Evolutionary conservation across 2,797 vertebrate genomes (phyloP), one percentile per base, ranked within the genome.

Genomic region (Halcyon smyrnensis): DNA sequence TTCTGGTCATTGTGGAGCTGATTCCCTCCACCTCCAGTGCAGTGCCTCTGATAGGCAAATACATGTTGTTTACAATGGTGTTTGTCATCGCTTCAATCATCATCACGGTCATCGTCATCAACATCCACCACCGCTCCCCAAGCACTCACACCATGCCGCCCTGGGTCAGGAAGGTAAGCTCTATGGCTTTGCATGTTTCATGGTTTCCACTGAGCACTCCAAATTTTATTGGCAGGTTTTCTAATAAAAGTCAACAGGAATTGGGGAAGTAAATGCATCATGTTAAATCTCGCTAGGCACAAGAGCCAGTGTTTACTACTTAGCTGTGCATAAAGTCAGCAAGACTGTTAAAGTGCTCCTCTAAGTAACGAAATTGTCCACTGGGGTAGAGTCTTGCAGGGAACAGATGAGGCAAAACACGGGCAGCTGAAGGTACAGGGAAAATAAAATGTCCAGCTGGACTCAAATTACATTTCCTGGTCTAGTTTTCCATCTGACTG

Each of bases 31-130:
- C 99, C 5, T 99, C 99, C 84, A 99, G 99, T 0, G 99, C 99
- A 0, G 99, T 99, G 82, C 99, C 99, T 6, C 97, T 99, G 95
- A 99, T 99, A 5, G 99, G 99, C 94, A 99, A 99, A 96, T 99
- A 99, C 98, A 99, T 99, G 99, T 97, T 99, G 69, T 99, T 99
- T 94, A 99, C 99, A 43, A 99, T 99, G 99, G 99, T 99, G 86
- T 99, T 99, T 1, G 99, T 99, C 98, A 99, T 99, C 2, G 97
- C 99, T 2, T 99, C 99, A 63, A 99, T 99, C 98, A 98, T 99
- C 95, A 99, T 99, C 98, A 99, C 99, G 0, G 99, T 99, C 91
- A 98, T 99, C 10, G 98, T 99, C 97, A 99, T 99, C 98, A 99
- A 99, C 97, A 99, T 98, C 1, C 99, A 99, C 93, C 99, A 99